phyloP scores from a whole-genome alignment of 2,797 vertebrate species.

The Pyrocephalus nanus region DNA sequence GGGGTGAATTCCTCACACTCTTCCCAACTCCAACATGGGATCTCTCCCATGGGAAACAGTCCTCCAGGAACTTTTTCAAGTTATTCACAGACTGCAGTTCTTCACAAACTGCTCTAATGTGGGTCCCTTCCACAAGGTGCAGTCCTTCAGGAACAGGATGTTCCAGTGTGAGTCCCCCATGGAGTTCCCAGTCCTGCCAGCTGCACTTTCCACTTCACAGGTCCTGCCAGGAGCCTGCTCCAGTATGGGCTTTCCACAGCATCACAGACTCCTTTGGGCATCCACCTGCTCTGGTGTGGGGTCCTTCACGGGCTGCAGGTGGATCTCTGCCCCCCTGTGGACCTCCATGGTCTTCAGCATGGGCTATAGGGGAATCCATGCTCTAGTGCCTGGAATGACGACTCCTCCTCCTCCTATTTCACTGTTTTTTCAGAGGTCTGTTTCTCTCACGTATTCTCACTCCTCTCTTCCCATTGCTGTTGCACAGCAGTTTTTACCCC shows the following conservation, averaged over 20 bases:
- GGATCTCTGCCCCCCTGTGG: neutral
- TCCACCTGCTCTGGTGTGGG: accelerated
- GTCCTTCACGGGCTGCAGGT: neutral
- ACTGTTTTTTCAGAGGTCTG: neutral
- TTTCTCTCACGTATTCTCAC: neutral
- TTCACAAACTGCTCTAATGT: neutral
- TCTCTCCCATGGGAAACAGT: neutral
- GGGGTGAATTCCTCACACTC: neutral
- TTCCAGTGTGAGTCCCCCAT: neutral
- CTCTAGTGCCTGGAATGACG: accelerated
- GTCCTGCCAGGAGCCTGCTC: neutral
- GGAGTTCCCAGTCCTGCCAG: neutral
- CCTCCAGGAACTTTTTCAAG: neutral
- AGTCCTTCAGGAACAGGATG: neutral
- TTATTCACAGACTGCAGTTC: neutral
- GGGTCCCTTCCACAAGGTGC: neutral
- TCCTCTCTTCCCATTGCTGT: neutral
- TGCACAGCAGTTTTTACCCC: neutral
- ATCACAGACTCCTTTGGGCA: neutral
- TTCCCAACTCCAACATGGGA: accelerated
- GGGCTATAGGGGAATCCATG: neutral
- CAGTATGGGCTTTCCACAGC: neutral
- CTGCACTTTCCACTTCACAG: neutral
- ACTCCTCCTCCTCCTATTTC: neutral
- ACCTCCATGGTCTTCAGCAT: accelerated